Percentiles rank a stretch among this genome's conserved stretches.
phyloP scores from a whole-genome alignment of 1,140 invertebrate genomes.

The Eupristina koningsbergeri region DNA sequence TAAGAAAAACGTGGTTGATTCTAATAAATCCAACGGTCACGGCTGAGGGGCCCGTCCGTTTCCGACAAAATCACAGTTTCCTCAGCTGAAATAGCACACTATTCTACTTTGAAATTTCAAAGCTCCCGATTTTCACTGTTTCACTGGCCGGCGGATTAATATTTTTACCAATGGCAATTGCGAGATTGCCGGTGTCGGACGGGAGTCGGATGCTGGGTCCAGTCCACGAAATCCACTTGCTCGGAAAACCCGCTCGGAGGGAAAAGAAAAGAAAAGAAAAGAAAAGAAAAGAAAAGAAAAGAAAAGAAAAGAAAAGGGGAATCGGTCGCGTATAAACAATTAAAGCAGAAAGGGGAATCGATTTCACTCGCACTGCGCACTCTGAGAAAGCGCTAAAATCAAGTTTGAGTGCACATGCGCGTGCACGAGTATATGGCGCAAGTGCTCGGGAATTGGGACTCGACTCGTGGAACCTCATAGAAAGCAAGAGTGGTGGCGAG shows the following conservation, averaged over 20 bases:
- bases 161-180: background rate
- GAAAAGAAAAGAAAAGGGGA: background rate
- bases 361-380: constrained; percentile 45
- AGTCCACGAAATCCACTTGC: background rate
- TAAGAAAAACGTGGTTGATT: background rate
- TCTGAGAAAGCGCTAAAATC: constrained; percentile 49
- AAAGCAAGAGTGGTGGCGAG: constrained; percentile 41
- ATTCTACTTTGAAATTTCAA: background rate
- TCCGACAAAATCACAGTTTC: constrained; percentile 2
- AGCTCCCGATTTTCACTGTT: background rate
- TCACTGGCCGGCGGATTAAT: too few relatives aligned
- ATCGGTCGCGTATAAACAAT: constrained; percentile 25
- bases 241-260: background rate
- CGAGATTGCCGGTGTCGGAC: background rate
- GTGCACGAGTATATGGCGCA: background rate
- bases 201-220: too few relatives aligned
- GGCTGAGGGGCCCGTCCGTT: background rate
- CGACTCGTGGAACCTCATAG: constrained; percentile 39
- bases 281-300: background rate
- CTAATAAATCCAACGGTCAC: background rate
- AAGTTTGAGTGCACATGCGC: constrained; percentile 40
- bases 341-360: constrained; percentile 48
- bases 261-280: background rate
- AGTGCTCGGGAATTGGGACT: constrained; percentile 35
- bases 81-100: background rate